Evolutionary conservation across 1,140 invertebrate genomes (phyloP).

Genomic region (Hydropsyche tenuis): DNA sequence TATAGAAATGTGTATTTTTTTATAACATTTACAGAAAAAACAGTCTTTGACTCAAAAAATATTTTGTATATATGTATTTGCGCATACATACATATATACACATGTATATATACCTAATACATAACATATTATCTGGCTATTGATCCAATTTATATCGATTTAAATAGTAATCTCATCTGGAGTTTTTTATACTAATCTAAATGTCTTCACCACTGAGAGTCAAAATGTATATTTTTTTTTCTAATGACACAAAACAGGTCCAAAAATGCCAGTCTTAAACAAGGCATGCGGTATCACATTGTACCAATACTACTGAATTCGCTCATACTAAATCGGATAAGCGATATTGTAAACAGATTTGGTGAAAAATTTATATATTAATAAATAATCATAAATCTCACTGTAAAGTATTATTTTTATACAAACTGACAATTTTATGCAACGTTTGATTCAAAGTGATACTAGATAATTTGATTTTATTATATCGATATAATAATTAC

Average conservation of each 20-base stretch:
- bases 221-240: slow-evolving; percentile 45
- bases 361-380: no score
- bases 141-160: slow-evolving; percentile 48
- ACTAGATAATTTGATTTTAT: no score
- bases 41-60: slow-evolving; percentile 51
- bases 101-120: slow-evolving; percentile 25
- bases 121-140: slow-evolving; percentile 42
- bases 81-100: slow-evolving; percentile 4
- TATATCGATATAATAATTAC: no score
- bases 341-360: slow-evolving; percentile 19
- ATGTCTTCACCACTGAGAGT: slow-evolving; percentile 35
- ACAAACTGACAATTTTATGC: no score
- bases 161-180: slow-evolving; percentile 34
- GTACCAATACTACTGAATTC: slow-evolving; percentile 47
- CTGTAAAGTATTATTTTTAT: no score
- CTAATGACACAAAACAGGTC: slow-evolving; percentile 49
- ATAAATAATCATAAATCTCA: no score
- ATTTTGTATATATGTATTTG: slow-evolving; percentile 20
- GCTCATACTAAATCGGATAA: slow-evolving; percentile 33
- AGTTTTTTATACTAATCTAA: slow-evolving; percentile 44
- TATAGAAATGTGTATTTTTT: slow-evolving; percentile 40
- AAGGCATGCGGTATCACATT: slow-evolving; percentile 50
- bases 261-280: slow-evolving; percentile 51
- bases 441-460: no score
- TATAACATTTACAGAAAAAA: slow-evolving; percentile 50